Base-by-base conservation (phyloP, 2,888 invertebrate genomes). In the Hyalella azteca region DNA sequence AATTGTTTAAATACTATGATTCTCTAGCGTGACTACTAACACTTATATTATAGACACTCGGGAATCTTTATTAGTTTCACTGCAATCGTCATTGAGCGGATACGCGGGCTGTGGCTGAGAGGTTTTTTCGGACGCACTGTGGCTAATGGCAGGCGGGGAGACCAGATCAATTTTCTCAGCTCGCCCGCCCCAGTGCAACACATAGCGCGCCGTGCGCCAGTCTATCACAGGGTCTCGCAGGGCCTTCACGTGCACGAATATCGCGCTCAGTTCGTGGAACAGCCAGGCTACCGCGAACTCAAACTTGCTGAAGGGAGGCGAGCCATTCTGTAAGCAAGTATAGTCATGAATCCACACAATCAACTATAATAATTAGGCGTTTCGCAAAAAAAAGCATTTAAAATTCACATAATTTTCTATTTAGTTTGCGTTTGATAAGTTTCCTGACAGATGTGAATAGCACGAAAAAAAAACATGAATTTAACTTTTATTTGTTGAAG, bases 251-350 rank as follows among this genome's bases (percentile, higher is more conserved):
- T 97, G 94, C 84, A 97, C 90, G 87, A 95, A 94, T 3, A 97
- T 94, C 84, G 97, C 95, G 86, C 94, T 93, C 77, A 92, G 90
- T 90, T 98, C 98, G 84, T 97, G 93, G 89, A 97, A 93, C 86
- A 96, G 89, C 98, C 98, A 99, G 41, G 95, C 96, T 79, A 96
- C 91, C 78, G 97, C 92, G 88, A 96, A 98, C 88, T 97, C 96
- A 88, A 95, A 93, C 90, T 97, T 96, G 86, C 93, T 95, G 89
- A 98, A 97, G 26, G 97, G 95, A 85, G 98, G 90, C 60, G 96
- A 92, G 66, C 96, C 95, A 88, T 96, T 95, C 91, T 95, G 90
- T 54, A 90, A 89, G 79, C 85, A 78, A 86, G 80, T 83, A 36
- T 26, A n/a, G n/a, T n/a, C n/a, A n/a, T n/a, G n/a, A n/a, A n/a